Conservation (phyloP, 1,140 invertebrate genomes). For the Drosophila subpulchrella region DNA sequence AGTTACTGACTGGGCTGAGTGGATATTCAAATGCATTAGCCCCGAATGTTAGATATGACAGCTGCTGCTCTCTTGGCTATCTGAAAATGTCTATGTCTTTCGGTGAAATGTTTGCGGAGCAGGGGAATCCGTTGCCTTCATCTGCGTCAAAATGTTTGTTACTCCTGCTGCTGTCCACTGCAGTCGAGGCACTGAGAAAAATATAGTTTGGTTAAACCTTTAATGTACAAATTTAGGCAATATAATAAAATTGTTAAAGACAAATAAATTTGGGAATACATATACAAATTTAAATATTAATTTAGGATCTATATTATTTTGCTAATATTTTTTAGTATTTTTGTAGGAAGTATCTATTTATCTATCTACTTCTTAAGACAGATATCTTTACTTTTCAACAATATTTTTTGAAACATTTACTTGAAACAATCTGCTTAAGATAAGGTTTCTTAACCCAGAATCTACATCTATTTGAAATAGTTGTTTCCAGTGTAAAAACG, state of each 20-base stretch:
- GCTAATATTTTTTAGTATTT: no score
- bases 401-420: no score
- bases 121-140: constrained; percentile 9
- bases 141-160: constrained; percentile 42
- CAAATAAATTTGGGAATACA: no score
- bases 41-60: constrained; percentile 76
- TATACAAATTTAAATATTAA: no score
- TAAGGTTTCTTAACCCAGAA: no score
- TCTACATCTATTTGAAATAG: background rate
- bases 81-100: constrained; percentile 7
- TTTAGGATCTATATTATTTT: no score
- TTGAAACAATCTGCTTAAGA: no score
- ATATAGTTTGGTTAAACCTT: background rate
- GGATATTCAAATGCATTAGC: constrained; percentile 77
- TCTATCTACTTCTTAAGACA: no score
- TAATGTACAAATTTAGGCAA: no score
- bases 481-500: constrained; percentile 7
- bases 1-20: constrained; percentile 15
- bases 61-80: constrained; percentile 42
- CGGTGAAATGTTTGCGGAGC: constrained; percentile 31
- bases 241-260: no score
- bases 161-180: constrained; percentile 47
- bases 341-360: no score
- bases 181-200: constrained; percentile 32
- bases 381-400: no score